phyloP scores from a whole-genome alignment of 2,888 invertebrate genomes.

The Drosophila rubida region DNA sequence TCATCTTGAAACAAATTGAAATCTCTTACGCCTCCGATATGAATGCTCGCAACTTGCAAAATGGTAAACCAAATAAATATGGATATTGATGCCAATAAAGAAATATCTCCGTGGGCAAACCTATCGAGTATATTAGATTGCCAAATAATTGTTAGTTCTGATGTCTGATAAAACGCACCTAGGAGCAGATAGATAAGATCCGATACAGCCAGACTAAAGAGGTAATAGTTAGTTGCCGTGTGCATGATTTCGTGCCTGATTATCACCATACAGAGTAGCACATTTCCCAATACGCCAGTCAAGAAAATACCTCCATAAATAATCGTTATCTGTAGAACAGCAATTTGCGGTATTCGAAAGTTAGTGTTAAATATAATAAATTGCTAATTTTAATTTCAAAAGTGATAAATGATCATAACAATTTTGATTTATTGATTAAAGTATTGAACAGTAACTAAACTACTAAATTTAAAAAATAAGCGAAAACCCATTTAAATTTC shows the following conservation, averaged over 20 bases:
- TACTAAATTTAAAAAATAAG: no score
- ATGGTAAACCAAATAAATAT: slow-evolving; percentile 90
- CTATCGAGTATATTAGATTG: slow-evolving; percentile 84
- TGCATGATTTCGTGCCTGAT: slow-evolving; percentile 92
- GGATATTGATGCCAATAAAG: slow-evolving; percentile 96
- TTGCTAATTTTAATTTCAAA: no score
- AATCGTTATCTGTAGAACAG: slow-evolving; percentile 86
- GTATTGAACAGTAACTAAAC: no score
- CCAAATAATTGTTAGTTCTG: background rate
- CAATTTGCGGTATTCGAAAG: background rate
- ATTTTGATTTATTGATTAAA: no score
- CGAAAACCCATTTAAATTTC: no score
- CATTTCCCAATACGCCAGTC: slow-evolving; percentile 93
- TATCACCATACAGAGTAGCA: slow-evolving; percentile 94
- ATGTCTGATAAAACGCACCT: slow-evolving; percentile 87
- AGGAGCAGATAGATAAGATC: slow-evolving; percentile 92
- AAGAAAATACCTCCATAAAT: slow-evolving; percentile 92
- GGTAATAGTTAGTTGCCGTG: slow-evolving; percentile 96
- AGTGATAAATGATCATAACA: no score
- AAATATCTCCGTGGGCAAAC: slow-evolving; percentile 93
- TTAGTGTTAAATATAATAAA: background rate
- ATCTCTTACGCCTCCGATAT: slow-evolving; percentile 91
- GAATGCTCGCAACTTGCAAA: slow-evolving; percentile 93
- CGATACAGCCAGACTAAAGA: slow-evolving; percentile 94
- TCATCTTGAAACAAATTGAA: background rate